Evolutionary conservation across 2,113 vertebrate species (phyloP).

Genomic region (Aviceda subcristata): DNA sequence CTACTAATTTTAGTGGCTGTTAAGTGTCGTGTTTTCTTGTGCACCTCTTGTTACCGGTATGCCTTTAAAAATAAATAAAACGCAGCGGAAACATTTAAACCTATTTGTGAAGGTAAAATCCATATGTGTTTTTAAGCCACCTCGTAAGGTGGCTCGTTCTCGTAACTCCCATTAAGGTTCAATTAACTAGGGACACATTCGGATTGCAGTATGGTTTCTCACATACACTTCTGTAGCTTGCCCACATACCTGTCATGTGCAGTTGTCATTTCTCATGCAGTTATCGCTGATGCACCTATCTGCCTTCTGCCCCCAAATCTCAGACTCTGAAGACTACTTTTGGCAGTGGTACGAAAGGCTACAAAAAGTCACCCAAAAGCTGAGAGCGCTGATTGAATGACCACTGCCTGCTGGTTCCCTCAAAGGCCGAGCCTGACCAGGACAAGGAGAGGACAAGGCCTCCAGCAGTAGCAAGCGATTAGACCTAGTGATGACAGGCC

Average conservation of each 20-base stretch:
- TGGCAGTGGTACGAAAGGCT: not conserved
- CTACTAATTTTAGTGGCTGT: not conserved
- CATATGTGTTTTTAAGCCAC: not conserved
- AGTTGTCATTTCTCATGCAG: not conserved
- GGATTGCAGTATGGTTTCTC: not conserved
- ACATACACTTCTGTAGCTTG: not conserved
- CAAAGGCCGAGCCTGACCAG: not conserved
- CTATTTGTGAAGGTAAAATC: not conserved
- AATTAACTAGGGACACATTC: not conserved
- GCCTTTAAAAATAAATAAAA: not conserved
- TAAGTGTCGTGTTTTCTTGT: not conserved
- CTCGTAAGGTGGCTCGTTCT: no score
- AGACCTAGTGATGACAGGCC: fast-evolving
- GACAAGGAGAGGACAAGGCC: not conserved
- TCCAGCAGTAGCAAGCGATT: not conserved
- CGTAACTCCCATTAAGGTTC: not conserved
- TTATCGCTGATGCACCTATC: not conserved
- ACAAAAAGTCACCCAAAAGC: not conserved
- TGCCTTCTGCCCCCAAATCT: not conserved
- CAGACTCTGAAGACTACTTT: not conserved
- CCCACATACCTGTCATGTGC: fast-evolving
- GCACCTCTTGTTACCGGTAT: not conserved
- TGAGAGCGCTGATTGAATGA: not conserved
- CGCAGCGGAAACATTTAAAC: not conserved
- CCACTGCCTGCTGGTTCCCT: not conserved